Base-by-base conservation (phyloP, 2,888 invertebrate species). In the Trichogramma dendrolimi region DNA sequence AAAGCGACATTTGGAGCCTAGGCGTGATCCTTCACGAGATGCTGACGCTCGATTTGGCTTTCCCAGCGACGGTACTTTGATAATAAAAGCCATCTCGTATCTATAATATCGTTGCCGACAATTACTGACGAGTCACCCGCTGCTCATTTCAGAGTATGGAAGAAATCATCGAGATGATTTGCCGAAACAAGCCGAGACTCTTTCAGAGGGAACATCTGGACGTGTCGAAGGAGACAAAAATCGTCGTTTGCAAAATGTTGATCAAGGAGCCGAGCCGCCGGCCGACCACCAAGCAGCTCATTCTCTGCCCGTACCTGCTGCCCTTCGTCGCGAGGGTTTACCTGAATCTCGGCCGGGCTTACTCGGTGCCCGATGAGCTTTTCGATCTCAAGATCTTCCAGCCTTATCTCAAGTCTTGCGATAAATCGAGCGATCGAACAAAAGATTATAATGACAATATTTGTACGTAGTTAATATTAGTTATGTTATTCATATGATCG, bases 1-100 rank as follows among this genome's bases (percentile, higher is more conserved):
- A 92, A 80, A 89, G 89, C 71, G 94, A 94, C 73, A 86, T 94
- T 62, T 94, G 93, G 94, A 89, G 92, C 10, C 82, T 92, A 57
- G 94, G 93, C 1, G 92, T 93, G 75, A 84, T 94, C 63, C 79
- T 94, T 5, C 93, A 90, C 73, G 92, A 93, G 78, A 83, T 92
- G 80, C 60, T 76, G 10, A 71, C 74, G 6, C 72, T 72, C 59
- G 66, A 62, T 49, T 70, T 72, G 58, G 76, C 76, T 4, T 77
- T 76, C 55, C 69, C 72, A n/a, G 73, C 70, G 6, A 57, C 55
- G 67, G 75, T 74, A 70, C 64, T 48, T 63, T 46, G 39, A 14
- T 8, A 50, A 27, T 27, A 27, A 27, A 27, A 27, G 2, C 1
- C 3, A 27, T 27, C 3, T 27, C 3, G 27, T 46, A 44, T 46